Evolutionary conservation across 2,888 invertebrate species (phyloP).

Genomic region (Rhagonycha fulva): DNA sequence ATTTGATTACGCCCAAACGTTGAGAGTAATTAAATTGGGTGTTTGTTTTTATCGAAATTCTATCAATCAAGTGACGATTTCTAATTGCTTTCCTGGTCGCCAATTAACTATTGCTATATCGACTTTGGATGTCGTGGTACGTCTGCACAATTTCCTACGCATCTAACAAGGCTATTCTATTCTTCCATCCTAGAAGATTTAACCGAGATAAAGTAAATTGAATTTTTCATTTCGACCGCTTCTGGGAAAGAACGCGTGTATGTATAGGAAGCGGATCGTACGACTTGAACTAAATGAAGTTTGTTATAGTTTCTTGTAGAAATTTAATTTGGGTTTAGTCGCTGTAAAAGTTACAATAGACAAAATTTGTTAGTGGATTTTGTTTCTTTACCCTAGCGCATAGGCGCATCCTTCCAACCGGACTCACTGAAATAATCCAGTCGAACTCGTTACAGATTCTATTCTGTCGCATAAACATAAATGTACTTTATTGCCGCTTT

Average conservation of each 20-base stretch:
- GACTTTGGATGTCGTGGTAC: slow-evolving; percentile 5
- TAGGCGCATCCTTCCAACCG: slow-evolving; percentile 4
- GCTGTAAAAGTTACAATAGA: slow-evolving; percentile 38
- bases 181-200: slow-evolving; percentile 40
- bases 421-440: slow-evolving; percentile 39
- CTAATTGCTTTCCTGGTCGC: slow-evolving; percentile 31
- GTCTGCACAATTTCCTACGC: slow-evolving; percentile 24
- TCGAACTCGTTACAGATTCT: slow-evolving; percentile 41
- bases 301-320: slow-evolving; percentile 36
- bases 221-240: slow-evolving; percentile 44
- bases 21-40: slow-evolving; percentile 29
- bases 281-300: slow-evolving; percentile 42
- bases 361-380: slow-evolving; percentile 33
- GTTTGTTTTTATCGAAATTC: slow-evolving; percentile 19
- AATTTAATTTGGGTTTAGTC: slow-evolving; percentile 38
- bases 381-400: slow-evolving; percentile 13
- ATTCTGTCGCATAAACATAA: slow-evolving; percentile 48
- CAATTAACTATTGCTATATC: slow-evolving; percentile 32
- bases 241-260: slow-evolving; percentile 32
- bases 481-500: slow-evolving; percentile 49
- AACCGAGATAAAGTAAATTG: slow-evolving; percentile 46
- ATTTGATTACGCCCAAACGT: slow-evolving; percentile 29
- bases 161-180: slow-evolving; percentile 37
- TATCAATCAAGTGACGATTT: slow-evolving; percentile 26
- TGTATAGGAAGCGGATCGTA: slow-evolving; percentile 35